A percentile compares a stretch with the other conserved stretches of the same genome.
These are phyloP conservation scores for Sarcophaga rosellei DNA, from an alignment of 2,888 invertebrate species.

Conservation along the genomic window DNA sequence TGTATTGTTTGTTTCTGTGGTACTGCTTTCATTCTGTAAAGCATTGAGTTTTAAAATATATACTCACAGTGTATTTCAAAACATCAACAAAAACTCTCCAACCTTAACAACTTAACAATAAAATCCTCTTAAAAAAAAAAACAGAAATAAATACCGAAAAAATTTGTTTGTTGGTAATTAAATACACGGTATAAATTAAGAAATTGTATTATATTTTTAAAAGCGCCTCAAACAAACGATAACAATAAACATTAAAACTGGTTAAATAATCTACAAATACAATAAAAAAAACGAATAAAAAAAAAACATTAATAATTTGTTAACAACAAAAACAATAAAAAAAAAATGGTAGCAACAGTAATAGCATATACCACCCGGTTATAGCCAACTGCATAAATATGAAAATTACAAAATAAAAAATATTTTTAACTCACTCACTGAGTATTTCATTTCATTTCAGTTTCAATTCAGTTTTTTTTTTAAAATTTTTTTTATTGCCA, in stretches of 20 bases:
- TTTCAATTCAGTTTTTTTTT: neutral
- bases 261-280: neutral
- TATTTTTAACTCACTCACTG: neutral
- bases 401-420: slow-evolving; percentile 51
- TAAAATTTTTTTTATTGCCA: neutral
- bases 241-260: neutral
- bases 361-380: neutral
- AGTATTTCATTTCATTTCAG: slow-evolving; percentile 37
- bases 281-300: neutral
- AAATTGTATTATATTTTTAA: slow-evolving; percentile 37
- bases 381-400: slow-evolving; percentile 54
- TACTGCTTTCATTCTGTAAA: too few relatives aligned
- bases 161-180: slow-evolving; percentile 40
- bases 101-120: too few relatives aligned
- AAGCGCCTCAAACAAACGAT: neutral
- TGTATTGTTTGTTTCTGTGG: too few relatives aligned
- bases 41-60: too few relatives aligned
- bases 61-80: too few relatives aligned
- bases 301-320: neutral
- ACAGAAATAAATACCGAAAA: neutral
- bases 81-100: too few relatives aligned
- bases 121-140: neutral
- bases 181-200: slow-evolving; percentile 44
- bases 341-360: neutral
- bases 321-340: slow-evolving; percentile 3